A percentile compares a stretch with the other conserved stretches of the same genome.
Conservation (phyloP, 2,888 invertebrate genomes). For the Drosophila nigricruria region DNA sequence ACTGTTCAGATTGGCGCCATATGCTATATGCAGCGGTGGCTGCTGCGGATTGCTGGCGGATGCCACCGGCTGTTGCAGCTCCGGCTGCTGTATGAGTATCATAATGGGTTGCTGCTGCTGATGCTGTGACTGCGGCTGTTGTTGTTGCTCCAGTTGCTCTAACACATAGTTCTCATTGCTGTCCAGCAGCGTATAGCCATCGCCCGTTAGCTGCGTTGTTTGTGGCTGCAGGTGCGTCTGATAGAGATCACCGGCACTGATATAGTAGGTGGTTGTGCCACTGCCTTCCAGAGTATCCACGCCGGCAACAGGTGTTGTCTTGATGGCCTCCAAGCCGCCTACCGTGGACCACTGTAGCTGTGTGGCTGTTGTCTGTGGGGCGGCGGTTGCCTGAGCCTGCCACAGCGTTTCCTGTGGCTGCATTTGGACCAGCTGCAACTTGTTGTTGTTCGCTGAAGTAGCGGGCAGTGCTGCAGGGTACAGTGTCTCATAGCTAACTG, state of each 20-base stretch:
- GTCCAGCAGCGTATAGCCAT: conserved; percentile 58
- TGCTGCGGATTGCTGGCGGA: conserved; percentile 75
- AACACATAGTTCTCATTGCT: conserved; percentile 74
- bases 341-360: conserved; percentile 70
- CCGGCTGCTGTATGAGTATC: conserved; percentile 72
- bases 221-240: conserved; percentile 53
- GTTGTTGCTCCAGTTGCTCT: conserved; percentile 51
- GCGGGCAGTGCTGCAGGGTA: conserved; percentile 24
- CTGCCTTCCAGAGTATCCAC: conserved; percentile 20
- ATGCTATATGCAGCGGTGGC: conserved; percentile 58
- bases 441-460: conserved; percentile 18
- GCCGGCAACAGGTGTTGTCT: conserved; percentile 33
- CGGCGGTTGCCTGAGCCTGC: conserved; percentile 37
- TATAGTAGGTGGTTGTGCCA: conserved; percentile 72
- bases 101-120: conserved; percentile 60
- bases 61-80: conserved; percentile 62
- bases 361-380: conserved; percentile 26
- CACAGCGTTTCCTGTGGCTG: conserved; percentile 34
- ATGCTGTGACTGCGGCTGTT: conserved; percentile 18
- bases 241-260: conserved; percentile 73
- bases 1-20: conserved; percentile 27
- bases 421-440: conserved; percentile 48
- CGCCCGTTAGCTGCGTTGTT: conserved; percentile 16
- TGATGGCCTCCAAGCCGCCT: conserved; percentile 67
- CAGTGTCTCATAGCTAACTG: conserved; percentile 34